These are phyloP conservation scores for Psylliodes chrysocephalus DNA, from an alignment of 2,888 invertebrate species.

Conservation along the genomic window DNA sequence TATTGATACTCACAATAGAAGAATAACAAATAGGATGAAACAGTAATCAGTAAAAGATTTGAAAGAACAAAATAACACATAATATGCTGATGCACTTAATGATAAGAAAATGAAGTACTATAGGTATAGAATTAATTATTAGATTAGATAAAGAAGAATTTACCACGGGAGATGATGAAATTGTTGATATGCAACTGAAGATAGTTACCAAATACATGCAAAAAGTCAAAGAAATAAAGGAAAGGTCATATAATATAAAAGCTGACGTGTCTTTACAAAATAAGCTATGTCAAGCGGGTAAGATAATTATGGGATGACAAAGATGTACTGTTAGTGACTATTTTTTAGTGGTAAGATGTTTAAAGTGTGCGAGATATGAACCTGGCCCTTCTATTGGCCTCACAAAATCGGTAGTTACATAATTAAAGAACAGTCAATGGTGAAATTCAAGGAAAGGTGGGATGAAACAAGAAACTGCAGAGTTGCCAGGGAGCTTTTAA, in stretches of 20 bases:
- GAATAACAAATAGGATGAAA: background rate
- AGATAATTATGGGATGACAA: background rate
- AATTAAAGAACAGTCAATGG: no score
- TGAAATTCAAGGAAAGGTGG: no score
- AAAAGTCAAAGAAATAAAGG: background rate
- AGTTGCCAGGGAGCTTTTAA: no score
- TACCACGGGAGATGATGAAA: background rate
- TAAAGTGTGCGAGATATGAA: no score
- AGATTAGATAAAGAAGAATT: background rate
- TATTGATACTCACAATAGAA: background rate
- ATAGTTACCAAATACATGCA: background rate
- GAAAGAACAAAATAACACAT: background rate
- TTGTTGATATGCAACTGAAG: background rate
- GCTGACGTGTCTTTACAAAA: background rate
- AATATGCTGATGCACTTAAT: background rate
- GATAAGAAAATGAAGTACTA: no score
- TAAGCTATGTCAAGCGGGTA: background rate
- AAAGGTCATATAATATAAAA: background rate
- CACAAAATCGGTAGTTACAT: no score
- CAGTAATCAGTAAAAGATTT: background rate
- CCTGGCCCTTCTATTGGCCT: no score
- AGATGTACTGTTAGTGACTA: background rate
- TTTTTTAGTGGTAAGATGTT: background rate
- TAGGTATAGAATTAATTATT: background rate
- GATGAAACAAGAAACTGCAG: no score